A percentile compares a stretch with the other conserved stretches of the same genome.
These are phyloP conservation scores for Epinephelus cyanopodus DNA, from an alignment of 2,113 vertebrate genomes.

Conservation along the genomic window DNA sequence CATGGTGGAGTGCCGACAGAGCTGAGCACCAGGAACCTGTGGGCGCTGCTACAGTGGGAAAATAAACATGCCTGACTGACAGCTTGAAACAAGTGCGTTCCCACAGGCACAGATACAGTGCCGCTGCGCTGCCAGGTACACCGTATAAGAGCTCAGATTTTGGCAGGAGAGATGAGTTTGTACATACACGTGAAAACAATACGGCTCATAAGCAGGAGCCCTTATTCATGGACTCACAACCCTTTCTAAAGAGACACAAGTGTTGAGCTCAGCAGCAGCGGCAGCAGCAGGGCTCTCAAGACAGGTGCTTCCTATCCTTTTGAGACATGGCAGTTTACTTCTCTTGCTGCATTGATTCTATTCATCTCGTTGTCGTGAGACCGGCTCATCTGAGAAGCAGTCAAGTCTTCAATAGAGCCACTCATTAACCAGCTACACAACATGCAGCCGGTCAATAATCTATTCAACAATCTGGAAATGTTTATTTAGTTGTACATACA, in stretches of 20 bases:
- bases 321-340: conserved; percentile 21
- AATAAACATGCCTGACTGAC: conserved; percentile 70
- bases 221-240: not conserved
- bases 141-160: conserved; percentile 17
- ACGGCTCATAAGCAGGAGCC: conserved; percentile 24
- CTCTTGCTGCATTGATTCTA: conserved; percentile 23
- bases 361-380: conserved; percentile 31
- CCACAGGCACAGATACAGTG: conserved; percentile 38
- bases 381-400: conserved; percentile 28
- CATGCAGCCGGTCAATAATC: conserved; percentile 46
- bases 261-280: conserved; percentile 12
- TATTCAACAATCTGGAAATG: conserved; percentile 50
- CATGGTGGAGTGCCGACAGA: conserved; percentile 37
- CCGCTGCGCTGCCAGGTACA: conserved; percentile 11
- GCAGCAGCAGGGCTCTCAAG: conserved; percentile 2
- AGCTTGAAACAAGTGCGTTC: conserved; percentile 54
- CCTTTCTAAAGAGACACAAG: conserved; percentile 24
- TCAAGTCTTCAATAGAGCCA: conserved; percentile 30
- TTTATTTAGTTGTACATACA: conserved; percentile 59
- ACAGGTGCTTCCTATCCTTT: conserved; percentile 36
- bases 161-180: conserved; percentile 45
- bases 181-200: conserved; percentile 26
- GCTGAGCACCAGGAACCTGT: conserved; percentile 57
- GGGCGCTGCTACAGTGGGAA: conserved; percentile 55
- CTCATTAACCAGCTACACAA: conserved; percentile 49